Conservation (phyloP, 2,113 vertebrate genomes). For the Callopanchax toddi region DNA sequence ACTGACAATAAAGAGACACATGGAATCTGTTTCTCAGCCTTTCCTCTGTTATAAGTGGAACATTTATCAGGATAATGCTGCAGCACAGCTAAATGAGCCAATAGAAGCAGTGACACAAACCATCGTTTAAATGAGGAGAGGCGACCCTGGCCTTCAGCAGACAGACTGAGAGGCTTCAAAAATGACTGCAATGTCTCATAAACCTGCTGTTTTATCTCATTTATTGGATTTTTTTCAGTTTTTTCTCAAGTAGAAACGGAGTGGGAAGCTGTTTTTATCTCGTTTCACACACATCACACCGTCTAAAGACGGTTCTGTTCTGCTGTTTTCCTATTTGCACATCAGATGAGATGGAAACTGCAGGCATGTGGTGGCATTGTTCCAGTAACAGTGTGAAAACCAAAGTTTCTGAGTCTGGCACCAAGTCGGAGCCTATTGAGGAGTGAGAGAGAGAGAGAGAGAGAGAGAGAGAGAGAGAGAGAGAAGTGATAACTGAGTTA, state of each 20-base stretch:
- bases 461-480: too few species aligned
- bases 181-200: constrained; percentile 14
- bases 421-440: constrained; percentile 17
- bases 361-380: constrained; percentile 22
- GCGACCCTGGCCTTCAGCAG: constrained; percentile 38
- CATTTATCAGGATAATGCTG: constrained; percentile 60
- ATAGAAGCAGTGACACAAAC: constrained; percentile 26
- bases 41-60: constrained; percentile 26
- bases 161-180: constrained; percentile 27
- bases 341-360: constrained; percentile 35
- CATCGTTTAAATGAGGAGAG: constrained; percentile 32
- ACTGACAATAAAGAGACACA: constrained; percentile 14
- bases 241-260: constrained; percentile 21
- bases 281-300: not conserved
- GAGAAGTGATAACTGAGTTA: too few species aligned
- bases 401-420: constrained; percentile 14
- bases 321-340: constrained; percentile 44
- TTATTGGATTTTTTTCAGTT: constrained; percentile 15
- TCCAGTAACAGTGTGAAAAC: constrained; percentile 5
- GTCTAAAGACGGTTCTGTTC: constrained; percentile 37
- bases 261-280: constrained; percentile 11
- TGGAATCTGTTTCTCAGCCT: constrained; percentile 40
- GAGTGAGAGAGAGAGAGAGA: not conserved
- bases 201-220: constrained; percentile 34
- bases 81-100: constrained; percentile 55